Evolutionary conservation across 2,113 vertebrate species (phyloP), one percentile per base, ranked within the genome.

Genomic region (Corythoichthys intestinalis): DNA sequence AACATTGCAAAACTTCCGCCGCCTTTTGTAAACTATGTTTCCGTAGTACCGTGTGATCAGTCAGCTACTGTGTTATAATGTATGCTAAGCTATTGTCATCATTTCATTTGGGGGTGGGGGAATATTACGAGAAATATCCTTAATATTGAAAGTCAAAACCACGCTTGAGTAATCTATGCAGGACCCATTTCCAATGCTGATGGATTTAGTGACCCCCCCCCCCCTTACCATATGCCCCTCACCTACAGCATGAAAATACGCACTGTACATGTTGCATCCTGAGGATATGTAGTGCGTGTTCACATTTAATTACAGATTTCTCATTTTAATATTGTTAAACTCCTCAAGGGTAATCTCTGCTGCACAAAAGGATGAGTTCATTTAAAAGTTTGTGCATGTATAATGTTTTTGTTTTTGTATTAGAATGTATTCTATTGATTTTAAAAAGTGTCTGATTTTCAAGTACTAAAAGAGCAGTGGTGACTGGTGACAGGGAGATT

Each of bases 271-370:
- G 88, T 84, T 87, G 91, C 87, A 90, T 94, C 93, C 92, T 91
- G 90, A 91, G 92, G 94, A 95, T 90, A 93, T 77, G 79, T 84
- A 80, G 88, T 93, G 92, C 90, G 87, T 92, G 91, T 94, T 96
- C 94, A 94, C 94, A 94, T 95, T 96, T 95, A 96, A 98, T 96
- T 96, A 96, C 95, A 94, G 93, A 97, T 96, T 94, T 94, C 94
- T 94, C 93, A 93, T 94, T 94, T 90, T 94, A 90, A 94, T 93
- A 93, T 88, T 92, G 92, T 72, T 92, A 90, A 92, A 91, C 89
- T 91, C 94, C 94, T 65, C 87, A 90, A 93, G 94, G 93, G 90
- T 90, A 91, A 89, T 93, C 90, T 89, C 92, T 90, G 93, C n/a
- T 75, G 78, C 62, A n/a, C 28, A 69, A 38, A 49, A 68, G 67